Percentiles rank a stretch among this genome's conserved stretches.
Evolutionary conservation across 2,888 invertebrate genomes (phyloP).

Genomic region (Allygus modestus): DNA sequence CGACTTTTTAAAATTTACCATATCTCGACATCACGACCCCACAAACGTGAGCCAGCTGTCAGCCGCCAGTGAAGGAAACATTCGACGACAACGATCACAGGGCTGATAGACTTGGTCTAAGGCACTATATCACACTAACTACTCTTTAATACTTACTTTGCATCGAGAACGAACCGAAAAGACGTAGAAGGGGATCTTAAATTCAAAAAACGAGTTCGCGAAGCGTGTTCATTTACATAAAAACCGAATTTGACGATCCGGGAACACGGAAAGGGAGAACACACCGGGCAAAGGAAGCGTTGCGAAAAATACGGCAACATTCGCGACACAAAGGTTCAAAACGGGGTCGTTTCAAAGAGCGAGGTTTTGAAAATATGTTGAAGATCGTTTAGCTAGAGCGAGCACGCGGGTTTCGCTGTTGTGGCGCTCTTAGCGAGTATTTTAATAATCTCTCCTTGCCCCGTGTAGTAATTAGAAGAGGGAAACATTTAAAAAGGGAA

Average conservation of each 20-base stretch:
- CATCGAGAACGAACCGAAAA: background rate
- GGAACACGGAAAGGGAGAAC: conserved; percentile 5
- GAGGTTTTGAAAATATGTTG: conserved; percentile 40
- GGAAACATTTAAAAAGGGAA: conserved; percentile 62
- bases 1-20: too few species aligned
- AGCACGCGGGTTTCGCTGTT: background rate
- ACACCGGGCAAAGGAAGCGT: conserved; percentile 15
- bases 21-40: too few species aligned
- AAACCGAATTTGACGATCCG: conserved; percentile 25
- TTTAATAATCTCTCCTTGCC: conserved; percentile 60
- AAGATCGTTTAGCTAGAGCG: conserved; percentile 33
- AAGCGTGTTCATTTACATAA: conserved; percentile 45
- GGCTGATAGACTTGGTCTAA: too few species aligned
- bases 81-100: too few species aligned
- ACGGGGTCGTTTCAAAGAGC: conserved; percentile 5
- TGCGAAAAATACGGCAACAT: conserved; percentile 30
- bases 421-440: conserved; percentile 81
- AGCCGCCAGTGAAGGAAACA: too few species aligned
- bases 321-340: conserved; percentile 29
- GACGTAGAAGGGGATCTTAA: background rate
- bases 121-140: conserved; percentile 21
- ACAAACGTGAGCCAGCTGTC: too few species aligned
- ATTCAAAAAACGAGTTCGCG: conserved; percentile 12
- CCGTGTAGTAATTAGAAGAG: conserved; percentile 56
- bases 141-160: conserved; percentile 13